Percentiles rank a stretch among this genome's conserved stretches.
Evolutionary conservation across 1,140 invertebrate species (phyloP).

Genomic region (Hirudo medicinalis): DNA sequence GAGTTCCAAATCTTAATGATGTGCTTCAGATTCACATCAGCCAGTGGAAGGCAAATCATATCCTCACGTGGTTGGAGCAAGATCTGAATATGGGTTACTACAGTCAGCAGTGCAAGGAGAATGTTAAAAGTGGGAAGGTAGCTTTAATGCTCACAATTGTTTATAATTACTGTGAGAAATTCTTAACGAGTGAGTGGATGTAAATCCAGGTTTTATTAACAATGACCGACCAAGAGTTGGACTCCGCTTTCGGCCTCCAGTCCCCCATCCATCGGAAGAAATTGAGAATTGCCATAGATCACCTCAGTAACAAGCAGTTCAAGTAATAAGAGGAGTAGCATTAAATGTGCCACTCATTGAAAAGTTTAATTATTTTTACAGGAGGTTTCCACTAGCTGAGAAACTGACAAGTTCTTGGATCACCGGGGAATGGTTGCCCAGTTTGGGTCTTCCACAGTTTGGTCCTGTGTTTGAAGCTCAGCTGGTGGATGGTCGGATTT

Average conservation of each 20-base stretch:
- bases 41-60: slow-evolving; percentile 76
- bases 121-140: slow-evolving; percentile 86
- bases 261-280: slow-evolving; percentile 86
- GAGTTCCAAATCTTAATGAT: not conserved
- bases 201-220: slow-evolving; percentile 62
- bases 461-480: slow-evolving; percentile 73
- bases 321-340: slow-evolving; percentile 28
- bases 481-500: slow-evolving; percentile 75
- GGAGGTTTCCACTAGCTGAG: slow-evolving; percentile 3
- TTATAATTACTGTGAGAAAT: too few relatives aligned
- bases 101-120: slow-evolving; percentile 70
- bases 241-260: slow-evolving; percentile 67
- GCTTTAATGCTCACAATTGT: slow-evolving; percentile 9
- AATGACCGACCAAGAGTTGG: slow-evolving; percentile 71
- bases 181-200: not conserved
- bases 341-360: not conserved
- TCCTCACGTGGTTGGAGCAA: slow-evolving; percentile 81
- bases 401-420: slow-evolving; percentile 40
- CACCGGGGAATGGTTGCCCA: slow-evolving; percentile 75
- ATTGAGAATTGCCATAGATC: slow-evolving; percentile 79
- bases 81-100: slow-evolving; percentile 85
- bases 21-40: not conserved
- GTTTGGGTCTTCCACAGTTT: slow-evolving; percentile 74
- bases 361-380: not conserved
- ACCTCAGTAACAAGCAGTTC: slow-evolving; percentile 62